Evolutionary conservation across 2,888 invertebrate genomes (phyloP).

Genomic region (Drosophila paranaensis): DNA sequence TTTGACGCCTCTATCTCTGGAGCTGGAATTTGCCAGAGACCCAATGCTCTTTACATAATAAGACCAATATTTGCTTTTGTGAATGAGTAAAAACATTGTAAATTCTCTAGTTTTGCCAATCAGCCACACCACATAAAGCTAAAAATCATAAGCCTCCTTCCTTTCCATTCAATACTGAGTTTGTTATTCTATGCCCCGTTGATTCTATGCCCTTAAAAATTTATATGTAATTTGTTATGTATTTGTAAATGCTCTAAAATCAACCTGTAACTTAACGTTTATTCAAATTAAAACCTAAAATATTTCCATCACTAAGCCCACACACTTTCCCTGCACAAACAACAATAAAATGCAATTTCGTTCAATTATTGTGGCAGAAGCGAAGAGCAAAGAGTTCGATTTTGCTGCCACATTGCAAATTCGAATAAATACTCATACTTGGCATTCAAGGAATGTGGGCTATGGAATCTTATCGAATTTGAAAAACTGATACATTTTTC

Average conservation of each 20-base stretch:
- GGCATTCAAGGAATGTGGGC: background rate
- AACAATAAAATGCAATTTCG: background rate
- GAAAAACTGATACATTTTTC: slow-evolving; percentile 2
- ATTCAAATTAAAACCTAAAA: background rate
- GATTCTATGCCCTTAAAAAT: background rate
- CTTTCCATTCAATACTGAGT: no score
- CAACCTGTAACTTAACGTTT: background rate
- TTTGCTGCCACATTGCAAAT: background rate
- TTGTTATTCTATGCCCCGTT: no score
- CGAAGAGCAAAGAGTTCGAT: no score
- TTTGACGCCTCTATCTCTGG: no score
- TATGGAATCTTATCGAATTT: background rate
- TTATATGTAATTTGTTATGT: background rate
- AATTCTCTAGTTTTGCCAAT: background rate
- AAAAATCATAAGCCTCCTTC: no score
- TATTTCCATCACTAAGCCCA: background rate
- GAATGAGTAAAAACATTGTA: background rate
- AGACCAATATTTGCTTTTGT: no score
- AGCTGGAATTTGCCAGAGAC: no score
- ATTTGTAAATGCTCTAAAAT: background rate
- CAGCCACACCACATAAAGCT: background rate
- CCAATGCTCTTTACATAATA: no score
- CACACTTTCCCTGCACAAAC: background rate
- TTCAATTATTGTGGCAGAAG: background rate
- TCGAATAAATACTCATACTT: background rate